Base-by-base conservation (phyloP, 2,797 vertebrate genomes). In the Melopsittacus undulatus region DNA sequence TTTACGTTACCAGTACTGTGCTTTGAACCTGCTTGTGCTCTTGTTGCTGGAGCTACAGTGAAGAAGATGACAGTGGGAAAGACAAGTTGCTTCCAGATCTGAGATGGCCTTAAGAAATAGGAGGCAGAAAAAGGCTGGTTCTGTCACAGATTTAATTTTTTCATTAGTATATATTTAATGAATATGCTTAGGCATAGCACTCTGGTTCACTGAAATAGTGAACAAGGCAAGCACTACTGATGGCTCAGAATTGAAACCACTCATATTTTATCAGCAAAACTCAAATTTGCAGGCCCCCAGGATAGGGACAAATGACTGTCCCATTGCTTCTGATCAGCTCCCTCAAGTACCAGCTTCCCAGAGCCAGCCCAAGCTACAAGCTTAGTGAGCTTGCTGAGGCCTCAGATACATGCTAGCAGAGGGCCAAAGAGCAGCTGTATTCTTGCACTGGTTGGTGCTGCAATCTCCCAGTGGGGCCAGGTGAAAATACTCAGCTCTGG, bases 301-400 rank as follows among this genome's bases (percentile, higher is more conserved):
- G 61, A 59, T 2, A 13, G 48, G 38, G 36, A 52, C 30, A 54
- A 38, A 43, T 46, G 34, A 10, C n/a, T 30, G 11, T 23, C 27
- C 74, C 61, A 0, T 38, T 63, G 21, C 76, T 85, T 49, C 66
- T 24, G 32, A 63, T 27, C 43, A 46, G 42, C 48, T 51, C 38
- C 42, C 30, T 51, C 23, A 11, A 45, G 19, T 22, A 36, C 22
- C n/a, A 24, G 36, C 51, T 45, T 62, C n/a, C 49, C 23, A 9
- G 36, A 46, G 46, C 21, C 36, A 56, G 42, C 13, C 36, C 5
- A 13, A 56, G 19, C 42, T 18, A 21, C 29, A 29, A 30, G 32
- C 38, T 18, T 16, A 3, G 16, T 2, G 38, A 54, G 17, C 57
- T 70, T 1, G 0, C 56, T 26, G 48, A 36, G 42, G 21, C 59